phyloP scores from a whole-genome alignment of 2,797 vertebrate species.

The Acanthurus lineatus region DNA sequence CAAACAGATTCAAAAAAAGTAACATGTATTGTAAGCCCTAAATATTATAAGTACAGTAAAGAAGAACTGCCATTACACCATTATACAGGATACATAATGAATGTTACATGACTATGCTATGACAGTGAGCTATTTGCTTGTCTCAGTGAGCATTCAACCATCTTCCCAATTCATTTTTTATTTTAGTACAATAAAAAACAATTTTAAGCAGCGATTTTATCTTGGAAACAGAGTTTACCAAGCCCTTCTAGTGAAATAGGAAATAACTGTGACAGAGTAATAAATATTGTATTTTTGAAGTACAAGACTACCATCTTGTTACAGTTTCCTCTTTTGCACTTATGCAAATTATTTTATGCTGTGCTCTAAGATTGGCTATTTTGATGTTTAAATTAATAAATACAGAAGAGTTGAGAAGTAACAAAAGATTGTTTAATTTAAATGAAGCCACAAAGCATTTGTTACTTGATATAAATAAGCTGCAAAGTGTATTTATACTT shows the following conservation, averaged over 20 bases:
- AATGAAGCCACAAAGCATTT: no score
- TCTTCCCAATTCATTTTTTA: neutral
- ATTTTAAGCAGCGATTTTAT: neutral
- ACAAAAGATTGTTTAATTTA: no score
- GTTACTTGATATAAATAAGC: no score
- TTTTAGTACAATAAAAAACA: constrained; percentile 7
- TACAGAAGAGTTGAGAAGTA: no score
- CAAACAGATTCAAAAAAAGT: constrained; percentile 28
- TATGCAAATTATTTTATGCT: neutral
- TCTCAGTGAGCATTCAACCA: neutral
- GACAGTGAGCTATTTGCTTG: constrained; percentile 22
- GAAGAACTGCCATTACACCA: neutral
- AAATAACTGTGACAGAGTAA: constrained; percentile 9
- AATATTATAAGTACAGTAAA: constrained; percentile 25
- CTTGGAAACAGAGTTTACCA: neutral
- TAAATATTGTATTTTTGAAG: neutral
- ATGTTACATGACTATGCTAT: constrained; percentile 28
- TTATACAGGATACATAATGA: constrained; percentile 35
- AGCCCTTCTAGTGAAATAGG: constrained; percentile 9
- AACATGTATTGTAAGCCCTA: constrained; percentile 2
- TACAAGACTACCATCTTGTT: neutral
- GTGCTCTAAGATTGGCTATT: neutral
- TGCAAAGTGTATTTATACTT: no score
- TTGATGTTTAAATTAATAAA: no score
- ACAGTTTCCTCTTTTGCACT: neutral